Percentiles rank a stretch among this genome's conserved stretches.
These are phyloP conservation scores for Taxidea taxus DNA, from an alignment of 2,113 vertebrate genomes.

Conservation along the genomic window DNA sequence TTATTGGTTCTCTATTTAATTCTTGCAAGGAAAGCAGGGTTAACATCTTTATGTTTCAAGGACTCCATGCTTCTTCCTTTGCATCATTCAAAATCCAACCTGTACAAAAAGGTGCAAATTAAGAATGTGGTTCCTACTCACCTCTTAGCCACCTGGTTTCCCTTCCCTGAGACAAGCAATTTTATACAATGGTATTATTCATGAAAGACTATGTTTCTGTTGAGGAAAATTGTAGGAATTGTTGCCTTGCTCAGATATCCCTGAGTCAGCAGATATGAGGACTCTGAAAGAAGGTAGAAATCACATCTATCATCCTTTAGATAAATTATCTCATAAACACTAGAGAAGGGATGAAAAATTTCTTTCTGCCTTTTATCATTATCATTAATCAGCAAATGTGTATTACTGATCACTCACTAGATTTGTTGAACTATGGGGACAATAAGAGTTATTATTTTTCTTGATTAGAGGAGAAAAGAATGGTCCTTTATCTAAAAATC, in stretches of 20 bases:
- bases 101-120: not conserved
- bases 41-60: not conserved
- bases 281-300: not conserved
- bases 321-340: not conserved
- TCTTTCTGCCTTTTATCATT: not conserved
- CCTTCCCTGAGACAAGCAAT: not conserved
- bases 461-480: not conserved
- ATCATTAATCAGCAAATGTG: not conserved
- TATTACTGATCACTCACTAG: not conserved
- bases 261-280: not conserved
- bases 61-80: not conserved
- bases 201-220: not conserved
- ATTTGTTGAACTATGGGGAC: not conserved
- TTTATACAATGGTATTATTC: not conserved
- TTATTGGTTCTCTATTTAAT: not conserved
- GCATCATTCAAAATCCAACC: not conserved
- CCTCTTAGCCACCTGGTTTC: not conserved
- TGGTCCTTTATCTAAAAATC: not conserved
- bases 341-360: not conserved
- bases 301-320: not conserved
- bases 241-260: not conserved
- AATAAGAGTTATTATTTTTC: not conserved
- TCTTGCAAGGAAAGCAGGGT: not conserved
- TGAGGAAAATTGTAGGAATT: not conserved
- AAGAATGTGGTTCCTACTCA: not conserved